These are phyloP conservation scores for Drosophila subobscura DNA, from an alignment of 1,140 invertebrate species.

Conservation along the genomic window DNA sequence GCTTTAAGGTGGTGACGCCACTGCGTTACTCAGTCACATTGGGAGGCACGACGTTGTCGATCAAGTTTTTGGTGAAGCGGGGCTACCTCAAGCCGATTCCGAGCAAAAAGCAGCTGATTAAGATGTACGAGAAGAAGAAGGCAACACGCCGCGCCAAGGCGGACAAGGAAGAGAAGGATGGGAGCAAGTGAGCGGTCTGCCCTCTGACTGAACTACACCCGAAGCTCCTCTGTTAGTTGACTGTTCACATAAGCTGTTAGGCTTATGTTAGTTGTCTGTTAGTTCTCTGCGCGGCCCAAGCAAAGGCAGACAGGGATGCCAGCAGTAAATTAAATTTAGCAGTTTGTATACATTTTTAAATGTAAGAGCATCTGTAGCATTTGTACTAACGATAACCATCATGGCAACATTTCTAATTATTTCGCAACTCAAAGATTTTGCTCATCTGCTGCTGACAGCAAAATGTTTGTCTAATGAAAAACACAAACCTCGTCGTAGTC, in stretches of 20 bases:
- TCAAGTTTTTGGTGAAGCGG: conserved; percentile 87
- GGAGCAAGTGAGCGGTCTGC: conserved; percentile 56
- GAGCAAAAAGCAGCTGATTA: conserved; percentile 84
- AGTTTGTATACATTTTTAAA: too few relatives aligned
- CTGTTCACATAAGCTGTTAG: too few relatives aligned
- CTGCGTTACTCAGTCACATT: conserved; percentile 95
- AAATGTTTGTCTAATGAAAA: conserved; percentile 54
- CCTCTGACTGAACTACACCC: background rate
- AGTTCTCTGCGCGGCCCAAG: too few relatives aligned
- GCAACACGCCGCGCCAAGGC: conserved; percentile 68
- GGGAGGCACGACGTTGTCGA: conserved; percentile 87
- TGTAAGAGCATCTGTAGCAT: too few relatives aligned
- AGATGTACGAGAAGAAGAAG: conserved; percentile 85
- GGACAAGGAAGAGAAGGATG: conserved; percentile 59
- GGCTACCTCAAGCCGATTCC: conserved; percentile 88
- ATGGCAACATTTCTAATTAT: too few relatives aligned
- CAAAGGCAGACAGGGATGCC: too few relatives aligned
- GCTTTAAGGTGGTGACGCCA: conserved; percentile 96
- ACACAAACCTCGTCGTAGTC: conserved; percentile 51
- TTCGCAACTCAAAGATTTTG: background rate
- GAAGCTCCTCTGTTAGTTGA: too few relatives aligned
- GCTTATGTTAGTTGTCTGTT: too few relatives aligned
- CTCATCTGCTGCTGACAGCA: conserved; percentile 54
- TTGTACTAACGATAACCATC: too few relatives aligned
- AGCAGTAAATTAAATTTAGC: too few relatives aligned